Evolutionary conservation across 64 coral and sea anemone species (phyloP), one percentile per base, ranked within the genome.

Genomic region (Hydrozoanthus tunicans): DNA sequence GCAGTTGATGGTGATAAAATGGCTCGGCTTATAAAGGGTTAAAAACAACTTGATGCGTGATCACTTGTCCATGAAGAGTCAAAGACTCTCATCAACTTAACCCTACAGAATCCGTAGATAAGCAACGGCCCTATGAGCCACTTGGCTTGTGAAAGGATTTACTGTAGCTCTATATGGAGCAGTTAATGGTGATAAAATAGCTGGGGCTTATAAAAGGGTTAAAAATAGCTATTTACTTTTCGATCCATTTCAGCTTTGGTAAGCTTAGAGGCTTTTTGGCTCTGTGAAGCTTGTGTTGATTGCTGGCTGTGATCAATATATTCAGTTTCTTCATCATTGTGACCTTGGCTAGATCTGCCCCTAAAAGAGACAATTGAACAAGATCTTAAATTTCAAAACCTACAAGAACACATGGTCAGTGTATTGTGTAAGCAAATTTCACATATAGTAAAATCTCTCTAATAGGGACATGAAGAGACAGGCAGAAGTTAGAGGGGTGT

Each of bases 181-280:
- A 70, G 10, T 86, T 25, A 5, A 1, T 69, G 13, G 1, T n/a
- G 17, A 72, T n/a, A 20, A 15, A 72, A 43, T 43, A 2, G 32
- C 32, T 43, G 32, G 32, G 32, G 0, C 32, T 43, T 43, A 43
- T 2, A 43, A 6, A 12, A 4, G 3, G 12, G 53, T 59, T 89
- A 58, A 43, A 43, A 43, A 43, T 2, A 43, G 32, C 32, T 10
- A 75, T 55, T 73, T n/a, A 81, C 93, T 76, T 94, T 94, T 94
- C 93, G 90, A 9, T 90, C 90, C 12, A 91, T 81, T 83, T 91
- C 93, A 67, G 89, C 79, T 91, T 91, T 94, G 23, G 88, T 90
- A 14, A 94, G 58, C 9, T 94, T 90, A 23, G 89, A 90, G 77
- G 88, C 56, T 77, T 90, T 94, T 25, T 92, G 90, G 56, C 79